Conservation (phyloP, 2,888 invertebrate genomes). For the Sipha maydis region DNA sequence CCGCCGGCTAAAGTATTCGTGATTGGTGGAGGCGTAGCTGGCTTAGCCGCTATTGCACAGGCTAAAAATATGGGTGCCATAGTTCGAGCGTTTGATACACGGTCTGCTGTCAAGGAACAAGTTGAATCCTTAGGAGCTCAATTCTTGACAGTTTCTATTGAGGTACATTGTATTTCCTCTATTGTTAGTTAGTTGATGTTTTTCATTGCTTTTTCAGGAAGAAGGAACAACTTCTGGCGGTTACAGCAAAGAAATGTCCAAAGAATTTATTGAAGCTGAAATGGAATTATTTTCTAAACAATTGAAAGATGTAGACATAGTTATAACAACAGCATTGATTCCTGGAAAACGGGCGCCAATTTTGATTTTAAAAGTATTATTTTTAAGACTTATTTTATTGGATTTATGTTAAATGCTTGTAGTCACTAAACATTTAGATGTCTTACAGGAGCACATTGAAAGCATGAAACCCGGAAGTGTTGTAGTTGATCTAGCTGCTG, state of each 20-base stretch:
- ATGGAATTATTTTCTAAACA: conserved; percentile 88
- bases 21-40: conserved; percentile 91
- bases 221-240: conserved; percentile 79
- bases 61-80: conserved; percentile 90
- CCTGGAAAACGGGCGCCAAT: conserved; percentile 87
- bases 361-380: conserved; percentile 78
- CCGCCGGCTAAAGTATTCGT: conserved; percentile 89
- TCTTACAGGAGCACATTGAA: conserved; percentile 65
- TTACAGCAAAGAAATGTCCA: conserved; percentile 88
- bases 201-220: conserved; percentile 69
- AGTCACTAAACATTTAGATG: conserved; percentile 32
- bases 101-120: conserved; percentile 84
- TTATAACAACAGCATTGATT: conserved; percentile 90
- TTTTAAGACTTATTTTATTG: neutral
- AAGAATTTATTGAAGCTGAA: conserved; percentile 86
- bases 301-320: conserved; percentile 83
- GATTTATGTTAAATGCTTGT: conserved; percentile 8
- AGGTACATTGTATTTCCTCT: conserved; percentile 69
- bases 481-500: conserved; percentile 88
- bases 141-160: conserved; percentile 81
- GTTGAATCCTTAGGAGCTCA: conserved; percentile 89
- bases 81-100: conserved; percentile 87
- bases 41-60: conserved; percentile 85
- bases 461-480: conserved; percentile 82
- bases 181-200: neutral